Evolutionary conservation across 2,888 invertebrate species (phyloP).

Genomic region (Anagyrus pseudococci): DNA sequence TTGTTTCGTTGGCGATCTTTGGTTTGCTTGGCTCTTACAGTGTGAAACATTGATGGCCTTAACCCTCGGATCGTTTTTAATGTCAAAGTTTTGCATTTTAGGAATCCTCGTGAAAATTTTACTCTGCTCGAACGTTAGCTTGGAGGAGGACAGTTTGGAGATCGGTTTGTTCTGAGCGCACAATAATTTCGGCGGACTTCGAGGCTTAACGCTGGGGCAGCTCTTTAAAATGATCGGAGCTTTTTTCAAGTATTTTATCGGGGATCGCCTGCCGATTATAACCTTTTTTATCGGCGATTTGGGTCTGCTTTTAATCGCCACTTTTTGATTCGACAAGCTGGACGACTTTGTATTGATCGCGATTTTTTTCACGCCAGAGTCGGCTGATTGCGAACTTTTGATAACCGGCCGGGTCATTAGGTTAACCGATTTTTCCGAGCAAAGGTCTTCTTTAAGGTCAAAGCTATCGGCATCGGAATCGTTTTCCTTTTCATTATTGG

Average conservation of each 20-base stretch:
- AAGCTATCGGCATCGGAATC: conserved; percentile 5
- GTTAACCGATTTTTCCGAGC: conserved; percentile 4
- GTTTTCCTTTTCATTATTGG: not conserved
- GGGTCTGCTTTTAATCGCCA: conserved; percentile 44
- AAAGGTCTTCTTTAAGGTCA: conserved; percentile 17
- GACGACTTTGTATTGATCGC: not conserved
- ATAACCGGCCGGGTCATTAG: not conserved
- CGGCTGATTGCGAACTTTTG: not conserved
- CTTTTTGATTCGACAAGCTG: not conserved
- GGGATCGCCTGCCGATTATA: conserved; percentile 49
- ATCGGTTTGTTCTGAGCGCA: conserved; percentile 21
- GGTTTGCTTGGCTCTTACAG: conserved; percentile 17
- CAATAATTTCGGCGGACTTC: conserved; percentile 24
- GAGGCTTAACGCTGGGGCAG: conserved; percentile 8
- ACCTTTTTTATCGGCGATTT: conserved; percentile 54
- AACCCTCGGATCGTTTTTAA: conserved; percentile 12
- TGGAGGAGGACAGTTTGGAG: conserved; percentile 10
- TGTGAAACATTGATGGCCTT: not conserved
- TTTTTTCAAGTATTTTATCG: conserved; percentile 44
- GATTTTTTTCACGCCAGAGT: not conserved
- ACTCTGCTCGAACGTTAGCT: conserved; percentile 8
- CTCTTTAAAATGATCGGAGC: conserved; percentile 11
- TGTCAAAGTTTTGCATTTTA: conserved; percentile 8
- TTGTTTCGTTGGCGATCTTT: conserved; percentile 11
- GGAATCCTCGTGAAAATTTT: conserved; percentile 19